Percentiles rank a stretch among this genome's conserved stretches.
These are phyloP conservation scores for Anguilla japonica DNA, from an alignment of 2,113 vertebrate genomes.

Conservation along the genomic window DNA sequence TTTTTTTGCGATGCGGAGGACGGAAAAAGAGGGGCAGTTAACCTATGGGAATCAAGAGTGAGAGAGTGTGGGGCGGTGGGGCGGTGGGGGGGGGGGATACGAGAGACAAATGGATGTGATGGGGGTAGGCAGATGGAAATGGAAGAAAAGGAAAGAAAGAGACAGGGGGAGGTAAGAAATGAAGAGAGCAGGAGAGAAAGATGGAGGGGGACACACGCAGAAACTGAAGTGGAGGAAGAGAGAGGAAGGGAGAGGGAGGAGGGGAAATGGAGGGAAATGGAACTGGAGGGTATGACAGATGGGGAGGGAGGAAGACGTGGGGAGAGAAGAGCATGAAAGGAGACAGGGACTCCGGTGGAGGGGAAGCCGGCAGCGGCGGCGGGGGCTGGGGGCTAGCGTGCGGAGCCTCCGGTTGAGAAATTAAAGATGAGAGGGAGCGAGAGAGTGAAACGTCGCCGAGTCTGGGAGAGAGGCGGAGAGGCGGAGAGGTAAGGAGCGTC, in stretches of 20 bases:
- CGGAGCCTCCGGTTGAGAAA: neutral
- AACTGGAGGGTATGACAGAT: neutral
- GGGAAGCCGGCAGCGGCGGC: neutral
- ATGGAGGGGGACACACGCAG: neutral
- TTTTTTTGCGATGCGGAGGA: neutral
- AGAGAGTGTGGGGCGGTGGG: neutral
- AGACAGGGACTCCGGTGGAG: neutral
- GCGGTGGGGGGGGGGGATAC: neutral
- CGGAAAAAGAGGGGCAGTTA: neutral
- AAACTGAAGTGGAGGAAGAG: neutral
- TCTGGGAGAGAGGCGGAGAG: neutral
- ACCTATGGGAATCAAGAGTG: neutral
- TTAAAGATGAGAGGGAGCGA: neutral
- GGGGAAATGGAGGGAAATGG: neutral
- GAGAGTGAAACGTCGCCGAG: neutral
- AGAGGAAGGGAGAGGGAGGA: neutral
- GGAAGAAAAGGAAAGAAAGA: neutral
- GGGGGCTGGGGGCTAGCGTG: neutral
- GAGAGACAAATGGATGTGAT: neutral
- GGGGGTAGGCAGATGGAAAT: neutral
- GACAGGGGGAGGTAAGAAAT: too few species aligned
- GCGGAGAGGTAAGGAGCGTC: neutral
- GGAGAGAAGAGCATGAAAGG: conserved; percentile 21
- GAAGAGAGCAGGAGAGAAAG: neutral
- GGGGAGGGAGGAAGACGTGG: neutral